These are phyloP conservation scores for Lepidonotus clava DNA, from an alignment of 2,888 invertebrate species.

Conservation along the genomic window DNA sequence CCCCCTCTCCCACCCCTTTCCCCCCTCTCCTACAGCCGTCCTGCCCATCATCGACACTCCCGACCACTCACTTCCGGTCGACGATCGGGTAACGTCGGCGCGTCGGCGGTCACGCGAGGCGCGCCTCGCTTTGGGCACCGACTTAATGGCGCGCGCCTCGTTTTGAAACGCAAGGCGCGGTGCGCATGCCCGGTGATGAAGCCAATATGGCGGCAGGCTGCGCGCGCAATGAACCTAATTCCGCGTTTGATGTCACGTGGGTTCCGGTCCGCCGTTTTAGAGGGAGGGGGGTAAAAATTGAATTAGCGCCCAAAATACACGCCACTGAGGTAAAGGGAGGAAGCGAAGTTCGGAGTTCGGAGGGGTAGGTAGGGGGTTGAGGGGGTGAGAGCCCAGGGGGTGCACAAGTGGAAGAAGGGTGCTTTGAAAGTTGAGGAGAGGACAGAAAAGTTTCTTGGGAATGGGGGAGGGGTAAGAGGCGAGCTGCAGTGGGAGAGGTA, in stretches of 20 bases:
- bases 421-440: too few species aligned
- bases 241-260: conserved; percentile 32
- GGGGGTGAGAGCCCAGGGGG: neutral
- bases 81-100: neutral
- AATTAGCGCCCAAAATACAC: conserved; percentile 28
- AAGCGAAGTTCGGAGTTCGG: neutral
- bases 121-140: neutral
- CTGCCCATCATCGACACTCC: neutral
- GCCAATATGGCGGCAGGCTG: conserved; percentile 24
- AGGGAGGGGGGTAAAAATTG: neutral
- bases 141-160: conserved; percentile 13
- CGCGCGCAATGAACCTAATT: conserved; percentile 44
- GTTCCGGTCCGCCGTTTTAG: neutral
- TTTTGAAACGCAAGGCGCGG: conserved; percentile 17
- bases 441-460: too few species aligned
- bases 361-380: neutral
- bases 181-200: conserved; percentile 48
- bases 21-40: neutral
- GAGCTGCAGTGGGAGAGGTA: too few species aligned
- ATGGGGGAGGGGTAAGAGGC: too few species aligned
- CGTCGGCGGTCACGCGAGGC: conserved; percentile 15
- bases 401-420: neutral
- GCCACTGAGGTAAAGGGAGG: neutral
- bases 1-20: neutral
- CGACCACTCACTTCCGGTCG: neutral